These are phyloP conservation scores for Drosophila littoralis DNA, from an alignment of 1,140 invertebrate species.

Conservation along the genomic window DNA sequence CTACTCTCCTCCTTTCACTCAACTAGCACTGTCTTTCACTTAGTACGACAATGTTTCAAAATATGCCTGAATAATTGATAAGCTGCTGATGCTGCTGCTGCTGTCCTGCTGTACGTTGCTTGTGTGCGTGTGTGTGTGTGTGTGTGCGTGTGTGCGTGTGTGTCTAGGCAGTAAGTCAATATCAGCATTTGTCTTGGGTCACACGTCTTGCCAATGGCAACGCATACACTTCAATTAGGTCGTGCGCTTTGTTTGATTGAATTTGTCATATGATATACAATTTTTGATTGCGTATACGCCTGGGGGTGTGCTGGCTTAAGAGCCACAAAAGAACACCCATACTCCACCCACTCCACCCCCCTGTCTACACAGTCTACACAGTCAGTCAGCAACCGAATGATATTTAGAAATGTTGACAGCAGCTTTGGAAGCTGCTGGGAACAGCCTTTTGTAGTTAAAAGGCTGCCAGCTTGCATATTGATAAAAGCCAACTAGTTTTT, in stretches of 20 bases:
- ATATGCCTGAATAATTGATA: conserved; percentile 79
- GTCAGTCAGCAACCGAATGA: conserved; percentile 51
- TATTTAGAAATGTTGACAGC: conserved; percentile 44
- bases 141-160: conserved; percentile 15
- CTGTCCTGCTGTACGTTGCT: conserved; percentile 40
- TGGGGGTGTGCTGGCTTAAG: conserved; percentile 14
- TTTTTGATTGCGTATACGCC: conserved; percentile 78
- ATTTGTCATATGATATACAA: conserved; percentile 78
- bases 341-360: neutral
- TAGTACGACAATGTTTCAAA: conserved; percentile 69
- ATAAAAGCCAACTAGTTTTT: conserved; percentile 60
- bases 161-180: conserved; percentile 48
- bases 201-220: conserved; percentile 32
- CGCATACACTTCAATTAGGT: conserved; percentile 71
- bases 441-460: conserved; percentile 27
- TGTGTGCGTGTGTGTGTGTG: conserved; percentile 1
- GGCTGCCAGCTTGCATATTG: conserved; percentile 63
- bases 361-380: conserved; percentile 31
- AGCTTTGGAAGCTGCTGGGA: conserved; percentile 27
- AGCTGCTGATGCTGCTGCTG: conserved; percentile 32
- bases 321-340: too few relatives aligned
- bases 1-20: neutral
- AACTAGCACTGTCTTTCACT: conserved; percentile 16
- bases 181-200: conserved; percentile 44
- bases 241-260: conserved; percentile 76